These are phyloP conservation scores for Crotalus horridus DNA, from an alignment of 2,113 vertebrate genomes.

Conservation along the genomic window DNA sequence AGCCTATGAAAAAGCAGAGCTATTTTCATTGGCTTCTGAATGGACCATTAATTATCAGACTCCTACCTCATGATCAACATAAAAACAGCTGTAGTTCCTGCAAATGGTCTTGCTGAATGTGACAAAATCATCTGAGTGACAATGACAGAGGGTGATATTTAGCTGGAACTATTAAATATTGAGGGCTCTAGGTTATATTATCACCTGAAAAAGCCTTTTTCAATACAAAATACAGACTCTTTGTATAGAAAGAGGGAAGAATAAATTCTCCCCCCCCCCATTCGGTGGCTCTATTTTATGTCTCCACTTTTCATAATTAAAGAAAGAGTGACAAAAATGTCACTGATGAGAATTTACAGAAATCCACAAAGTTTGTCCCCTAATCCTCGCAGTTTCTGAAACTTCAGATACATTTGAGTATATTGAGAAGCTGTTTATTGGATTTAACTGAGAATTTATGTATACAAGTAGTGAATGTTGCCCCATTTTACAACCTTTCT, in stretches of 20 bases:
- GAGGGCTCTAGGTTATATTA: background rate
- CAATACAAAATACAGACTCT: background rate
- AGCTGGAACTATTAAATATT: background rate
- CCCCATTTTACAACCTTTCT: background rate
- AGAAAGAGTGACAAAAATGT: background rate
- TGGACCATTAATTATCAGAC: background rate
- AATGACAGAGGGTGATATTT: background rate
- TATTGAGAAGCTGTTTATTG: background rate
- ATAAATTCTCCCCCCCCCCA: background rate
- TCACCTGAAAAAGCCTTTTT: background rate
- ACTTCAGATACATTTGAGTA: background rate
- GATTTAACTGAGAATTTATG: background rate
- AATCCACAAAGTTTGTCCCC: background rate
- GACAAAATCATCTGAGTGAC: background rate
- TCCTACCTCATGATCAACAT: background rate
- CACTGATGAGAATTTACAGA: background rate
- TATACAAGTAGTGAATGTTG: background rate
- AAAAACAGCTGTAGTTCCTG: background rate
- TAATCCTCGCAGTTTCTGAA: background rate
- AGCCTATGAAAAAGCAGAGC: background rate
- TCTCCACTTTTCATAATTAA: background rate
- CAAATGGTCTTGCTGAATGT: background rate
- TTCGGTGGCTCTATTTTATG: background rate
- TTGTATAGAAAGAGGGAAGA: background rate
- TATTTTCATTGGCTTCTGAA: background rate